A percentile compares a stretch with the other conserved stretches of the same genome.
These are phyloP conservation scores for Leptobrachium ailaonicum DNA, from an alignment of 2,113 vertebrate species.

Conservation along the genomic window DNA sequence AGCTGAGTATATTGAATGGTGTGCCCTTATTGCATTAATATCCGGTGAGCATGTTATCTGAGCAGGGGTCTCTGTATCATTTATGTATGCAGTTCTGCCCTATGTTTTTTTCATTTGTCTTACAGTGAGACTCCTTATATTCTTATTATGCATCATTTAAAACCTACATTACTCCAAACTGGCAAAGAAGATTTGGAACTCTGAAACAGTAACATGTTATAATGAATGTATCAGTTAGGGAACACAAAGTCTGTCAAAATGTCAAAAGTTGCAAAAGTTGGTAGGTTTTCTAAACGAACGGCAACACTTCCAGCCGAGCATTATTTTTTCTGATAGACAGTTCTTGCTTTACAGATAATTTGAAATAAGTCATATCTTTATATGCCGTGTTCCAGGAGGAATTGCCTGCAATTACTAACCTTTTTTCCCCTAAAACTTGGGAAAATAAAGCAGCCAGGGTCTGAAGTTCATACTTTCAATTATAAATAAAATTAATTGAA, in stretches of 20 bases:
- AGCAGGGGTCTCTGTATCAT: too few relatives aligned
- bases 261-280: background rate
- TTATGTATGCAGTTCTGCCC: too few relatives aligned
- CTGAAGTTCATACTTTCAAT: slow-evolving; percentile 41
- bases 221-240: slow-evolving; percentile 8
- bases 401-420: slow-evolving; percentile 24
- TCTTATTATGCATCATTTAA: too few relatives aligned
- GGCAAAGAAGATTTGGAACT: background rate
- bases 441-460: slow-evolving; percentile 31
- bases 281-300: background rate
- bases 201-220: background rate
- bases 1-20: too few relatives aligned
- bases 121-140: too few relatives aligned
- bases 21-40: too few relatives aligned
- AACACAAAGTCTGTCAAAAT: background rate
- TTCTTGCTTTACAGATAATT: slow-evolving; percentile 29
- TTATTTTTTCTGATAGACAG: slow-evolving; percentile 11
- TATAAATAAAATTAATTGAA: slow-evolving; percentile 45
- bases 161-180: background rate
- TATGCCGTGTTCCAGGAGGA: slow-evolving; percentile 16
- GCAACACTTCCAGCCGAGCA: background rate
- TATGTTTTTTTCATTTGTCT: too few relatives aligned
- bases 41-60: too few relatives aligned
- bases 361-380: slow-evolving; percentile 13
- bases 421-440: slow-evolving; percentile 32